These are phyloP conservation scores for Agrotis puta DNA, from an alignment of 2,888 invertebrate species.

Conservation along the genomic window DNA sequence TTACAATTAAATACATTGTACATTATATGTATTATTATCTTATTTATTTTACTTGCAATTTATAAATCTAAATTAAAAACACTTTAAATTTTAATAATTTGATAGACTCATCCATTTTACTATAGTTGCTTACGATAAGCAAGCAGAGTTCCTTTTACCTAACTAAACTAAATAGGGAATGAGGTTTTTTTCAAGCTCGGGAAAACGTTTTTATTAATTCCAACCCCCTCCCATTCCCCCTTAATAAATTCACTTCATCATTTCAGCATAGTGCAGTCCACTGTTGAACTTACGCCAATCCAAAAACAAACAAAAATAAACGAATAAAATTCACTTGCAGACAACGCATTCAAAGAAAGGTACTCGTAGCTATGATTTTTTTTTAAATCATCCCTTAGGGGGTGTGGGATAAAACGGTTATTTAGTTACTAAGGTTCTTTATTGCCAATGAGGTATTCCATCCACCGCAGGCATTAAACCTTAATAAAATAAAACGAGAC, in stretches of 20 bases:
- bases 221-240: too few relatives aligned
- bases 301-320: background rate
- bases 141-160: too few relatives aligned
- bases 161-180: too few relatives aligned
- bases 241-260: too few relatives aligned
- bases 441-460: background rate
- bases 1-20: background rate
- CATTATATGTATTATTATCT: background rate
- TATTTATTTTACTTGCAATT: background rate
- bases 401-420: background rate
- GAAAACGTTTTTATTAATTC: too few relatives aligned
- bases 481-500: constrained; percentile 13
- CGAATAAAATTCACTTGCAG: background rate
- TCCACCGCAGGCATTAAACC: background rate
- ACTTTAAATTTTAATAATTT: too few relatives aligned
- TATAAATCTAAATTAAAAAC: too few relatives aligned
- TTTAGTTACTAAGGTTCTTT: too few relatives aligned
- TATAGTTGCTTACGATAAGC: background rate
- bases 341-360: background rate
- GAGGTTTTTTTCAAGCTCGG: too few relatives aligned
- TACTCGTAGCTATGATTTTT: background rate
- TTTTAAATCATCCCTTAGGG: background rate
- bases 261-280: too few relatives aligned
- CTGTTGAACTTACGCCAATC: too few relatives aligned
- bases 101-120: too few relatives aligned